Evolutionary conservation across 2,797 vertebrate species (phyloP).

Genomic region (Parauchenoglanis punctatus): DNA sequence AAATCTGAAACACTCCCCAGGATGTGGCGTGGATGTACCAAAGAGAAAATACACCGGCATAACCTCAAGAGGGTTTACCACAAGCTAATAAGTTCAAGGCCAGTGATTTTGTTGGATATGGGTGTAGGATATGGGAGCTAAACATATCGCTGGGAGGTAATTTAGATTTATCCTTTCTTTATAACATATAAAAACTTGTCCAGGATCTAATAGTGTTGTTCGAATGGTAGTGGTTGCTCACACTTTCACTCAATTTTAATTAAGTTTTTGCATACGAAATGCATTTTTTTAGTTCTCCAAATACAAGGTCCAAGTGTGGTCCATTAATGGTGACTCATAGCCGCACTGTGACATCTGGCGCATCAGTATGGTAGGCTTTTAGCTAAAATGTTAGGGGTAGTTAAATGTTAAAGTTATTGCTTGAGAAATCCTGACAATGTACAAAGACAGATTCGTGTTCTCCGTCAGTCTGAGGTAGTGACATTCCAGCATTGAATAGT

Average conservation of each 20-base stretch:
- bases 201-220: neutral
- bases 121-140: neutral
- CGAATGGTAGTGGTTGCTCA: neutral
- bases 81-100: constrained; percentile 34
- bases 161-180: neutral
- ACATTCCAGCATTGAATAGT: neutral
- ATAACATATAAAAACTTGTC: neutral
- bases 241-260: neutral
- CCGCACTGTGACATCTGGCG: neutral
- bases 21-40: constrained; percentile 20
- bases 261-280: no score
- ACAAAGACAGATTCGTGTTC: neutral
- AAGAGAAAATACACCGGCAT: constrained; percentile 11
- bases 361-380: neutral
- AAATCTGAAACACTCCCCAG: constrained; percentile 16
- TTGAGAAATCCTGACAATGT: neutral
- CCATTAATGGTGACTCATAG: neutral
- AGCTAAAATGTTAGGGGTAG: neutral
- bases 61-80: constrained; percentile 19
- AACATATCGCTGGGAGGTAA: neutral
- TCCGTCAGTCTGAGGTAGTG: neutral
- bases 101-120: constrained; percentile 9
- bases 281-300: neutral
- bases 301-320: neutral
- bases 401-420: neutral